A percentile compares a stretch with the other conserved stretches of the same genome.
Evolutionary conservation across 2,113 vertebrate genomes (phyloP).

Genomic region (Cyprinodon brontotheroides): DNA sequence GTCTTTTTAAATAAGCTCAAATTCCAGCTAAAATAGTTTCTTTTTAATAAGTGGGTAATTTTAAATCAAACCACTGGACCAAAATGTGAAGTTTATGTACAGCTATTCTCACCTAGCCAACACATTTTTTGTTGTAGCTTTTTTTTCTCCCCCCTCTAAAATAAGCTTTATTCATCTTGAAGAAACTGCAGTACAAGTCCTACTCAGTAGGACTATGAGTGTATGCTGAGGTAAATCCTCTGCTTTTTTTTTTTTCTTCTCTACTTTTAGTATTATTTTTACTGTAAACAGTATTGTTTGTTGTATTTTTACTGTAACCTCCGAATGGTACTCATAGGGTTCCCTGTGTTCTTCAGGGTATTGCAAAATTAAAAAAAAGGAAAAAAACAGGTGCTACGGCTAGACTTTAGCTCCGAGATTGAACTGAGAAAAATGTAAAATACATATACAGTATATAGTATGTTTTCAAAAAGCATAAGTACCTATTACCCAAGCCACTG

Average conservation of each 20-base stretch:
- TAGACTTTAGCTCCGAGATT: slow-evolving; percentile 47
- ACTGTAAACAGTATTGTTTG: slow-evolving; percentile 72
- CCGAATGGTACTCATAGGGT: slow-evolving; percentile 73
- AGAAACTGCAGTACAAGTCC: slow-evolving; percentile 71
- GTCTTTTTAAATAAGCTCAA: background rate
- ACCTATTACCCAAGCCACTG: slow-evolving; percentile 72
- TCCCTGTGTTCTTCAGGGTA: slow-evolving; percentile 71
- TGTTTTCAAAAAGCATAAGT: slow-evolving; percentile 73
- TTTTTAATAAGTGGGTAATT: slow-evolving; percentile 37
- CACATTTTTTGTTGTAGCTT: background rate
- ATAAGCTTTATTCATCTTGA: slow-evolving; percentile 73
- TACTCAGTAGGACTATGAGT: slow-evolving; percentile 57
- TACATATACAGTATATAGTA: slow-evolving; percentile 77
- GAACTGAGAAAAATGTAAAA: slow-evolving; percentile 74
- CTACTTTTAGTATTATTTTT: slow-evolving; percentile 55
- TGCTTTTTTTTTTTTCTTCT: slow-evolving; percentile 17
- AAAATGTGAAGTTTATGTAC: slow-evolving; percentile 74
- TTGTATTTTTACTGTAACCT: slow-evolving; percentile 76
- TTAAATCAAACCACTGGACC: slow-evolving; percentile 67
- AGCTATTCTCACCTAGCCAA: slow-evolving; percentile 53
- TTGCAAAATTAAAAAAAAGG: slow-evolving; percentile 19
- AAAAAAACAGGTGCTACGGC: slow-evolving; percentile 68
- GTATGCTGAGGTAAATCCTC: slow-evolving; percentile 42
- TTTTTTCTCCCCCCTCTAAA: slow-evolving; percentile 24
- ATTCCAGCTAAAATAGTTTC: slow-evolving; percentile 27